Conservation (phyloP, 2,113 vertebrate species). For the Serilophus lunatus region DNA sequence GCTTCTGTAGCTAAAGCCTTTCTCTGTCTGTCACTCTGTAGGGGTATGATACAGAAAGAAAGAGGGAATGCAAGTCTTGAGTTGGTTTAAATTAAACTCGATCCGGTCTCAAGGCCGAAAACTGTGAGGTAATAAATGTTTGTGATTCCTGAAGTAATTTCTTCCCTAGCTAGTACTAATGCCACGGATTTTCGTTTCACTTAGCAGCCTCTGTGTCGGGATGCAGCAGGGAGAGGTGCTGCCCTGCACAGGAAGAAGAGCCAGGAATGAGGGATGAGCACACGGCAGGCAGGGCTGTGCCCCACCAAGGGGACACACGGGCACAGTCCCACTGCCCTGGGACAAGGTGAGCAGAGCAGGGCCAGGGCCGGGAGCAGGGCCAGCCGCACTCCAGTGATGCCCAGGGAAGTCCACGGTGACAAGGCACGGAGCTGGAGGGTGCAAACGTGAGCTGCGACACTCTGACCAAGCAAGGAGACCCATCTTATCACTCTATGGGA, state of each 20-base stretch:
- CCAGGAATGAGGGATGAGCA: too few species aligned
- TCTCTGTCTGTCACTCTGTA: background rate
- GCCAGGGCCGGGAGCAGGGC: background rate
- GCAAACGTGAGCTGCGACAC: background rate
- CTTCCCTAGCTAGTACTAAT: background rate
- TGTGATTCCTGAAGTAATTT: background rate
- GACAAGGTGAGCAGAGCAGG: background rate
- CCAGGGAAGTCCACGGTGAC: accelerated
- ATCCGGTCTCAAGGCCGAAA: background rate
- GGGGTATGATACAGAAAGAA: background rate
- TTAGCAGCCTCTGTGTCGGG: background rate
- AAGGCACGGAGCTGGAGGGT: background rate
- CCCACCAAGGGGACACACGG: background rate
- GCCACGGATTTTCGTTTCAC: background rate
- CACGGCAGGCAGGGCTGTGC: background rate
- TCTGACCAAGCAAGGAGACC: background rate
- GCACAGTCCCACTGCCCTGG: background rate
- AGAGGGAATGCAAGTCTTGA: background rate
- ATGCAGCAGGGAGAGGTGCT: background rate
- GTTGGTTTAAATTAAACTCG: background rate
- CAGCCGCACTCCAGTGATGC: background rate
- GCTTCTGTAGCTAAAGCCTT: background rate
- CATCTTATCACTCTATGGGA: background rate
- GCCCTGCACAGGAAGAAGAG: background rate
- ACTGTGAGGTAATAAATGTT: background rate